Percentiles rank a stretch among this genome's conserved stretches.
These are phyloP conservation scores for Eurois occulta DNA, from an alignment of 2,888 invertebrate genomes.

Conservation along the genomic window DNA sequence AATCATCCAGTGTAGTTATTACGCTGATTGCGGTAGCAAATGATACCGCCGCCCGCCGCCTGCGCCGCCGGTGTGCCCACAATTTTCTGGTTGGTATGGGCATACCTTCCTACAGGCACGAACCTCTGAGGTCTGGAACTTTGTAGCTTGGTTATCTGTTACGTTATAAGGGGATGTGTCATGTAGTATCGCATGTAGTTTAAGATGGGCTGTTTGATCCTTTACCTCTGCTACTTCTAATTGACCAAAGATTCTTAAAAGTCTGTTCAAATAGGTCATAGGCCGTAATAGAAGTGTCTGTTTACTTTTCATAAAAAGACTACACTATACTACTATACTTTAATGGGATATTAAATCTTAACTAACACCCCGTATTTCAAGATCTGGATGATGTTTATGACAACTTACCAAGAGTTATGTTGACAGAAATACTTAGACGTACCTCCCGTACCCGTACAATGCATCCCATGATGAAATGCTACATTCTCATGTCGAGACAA, in stretches of 20 bases:
- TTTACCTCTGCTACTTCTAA: not conserved
- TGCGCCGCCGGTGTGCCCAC: conserved; percentile 42
- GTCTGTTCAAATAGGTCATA: not conserved
- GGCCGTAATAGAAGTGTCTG: not conserved
- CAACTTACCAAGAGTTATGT: not conserved
- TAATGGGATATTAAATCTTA: no score
- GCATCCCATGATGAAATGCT: not conserved
- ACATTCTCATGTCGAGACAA: not conserved
- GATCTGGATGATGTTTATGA: not conserved
- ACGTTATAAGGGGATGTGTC: not conserved
- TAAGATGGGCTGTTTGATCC: not conserved
- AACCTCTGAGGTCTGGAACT: conserved; percentile 33
- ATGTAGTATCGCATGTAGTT: not conserved
- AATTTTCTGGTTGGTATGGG: conserved; percentile 54
- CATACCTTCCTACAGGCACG: conserved; percentile 49
- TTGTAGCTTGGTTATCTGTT: conserved; percentile 14
- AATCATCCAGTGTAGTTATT: conserved; percentile 66
- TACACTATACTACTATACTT: not conserved
- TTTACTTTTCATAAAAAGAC: not conserved
- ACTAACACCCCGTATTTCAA: not conserved
- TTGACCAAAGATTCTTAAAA: not conserved
- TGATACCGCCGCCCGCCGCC: conserved; percentile 58
- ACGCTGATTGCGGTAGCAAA: conserved; percentile 69
- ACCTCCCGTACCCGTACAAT: not conserved
- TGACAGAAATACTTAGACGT: not conserved